Conservation (phyloP, 2,113 vertebrate species). For the Calidris pygmaea region DNA sequence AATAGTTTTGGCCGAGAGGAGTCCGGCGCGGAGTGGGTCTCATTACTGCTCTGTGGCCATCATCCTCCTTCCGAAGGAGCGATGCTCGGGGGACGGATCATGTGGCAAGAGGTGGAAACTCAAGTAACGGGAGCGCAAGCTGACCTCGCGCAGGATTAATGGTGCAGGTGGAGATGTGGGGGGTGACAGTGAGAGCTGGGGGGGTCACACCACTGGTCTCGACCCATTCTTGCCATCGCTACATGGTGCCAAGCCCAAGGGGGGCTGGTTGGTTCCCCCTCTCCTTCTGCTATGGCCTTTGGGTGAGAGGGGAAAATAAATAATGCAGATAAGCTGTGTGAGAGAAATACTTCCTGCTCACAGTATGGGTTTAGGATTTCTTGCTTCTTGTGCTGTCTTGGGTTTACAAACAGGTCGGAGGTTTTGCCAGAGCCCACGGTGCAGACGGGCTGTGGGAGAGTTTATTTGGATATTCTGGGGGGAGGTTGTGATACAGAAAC, state of each 20-base stretch:
- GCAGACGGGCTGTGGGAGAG: background rate
- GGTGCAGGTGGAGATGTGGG: background rate
- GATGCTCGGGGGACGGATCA: rapidly evolving
- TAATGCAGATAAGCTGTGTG: background rate
- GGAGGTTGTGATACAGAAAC: background rate
- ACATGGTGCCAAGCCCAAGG: rapidly evolving
- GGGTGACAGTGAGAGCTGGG: background rate
- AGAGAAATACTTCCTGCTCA: background rate
- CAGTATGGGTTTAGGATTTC: background rate
- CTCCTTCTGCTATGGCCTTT: rapidly evolving
- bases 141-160: background rate
- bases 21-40: rapidly evolving
- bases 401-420: background rate
- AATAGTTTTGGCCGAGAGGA: background rate
- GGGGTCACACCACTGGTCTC: background rate
- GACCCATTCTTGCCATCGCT: rapidly evolving
- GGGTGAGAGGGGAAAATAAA: background rate
- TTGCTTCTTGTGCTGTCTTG: background rate
- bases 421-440: background rate
- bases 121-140: rapidly evolving
- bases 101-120: background rate
- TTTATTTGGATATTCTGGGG: background rate
- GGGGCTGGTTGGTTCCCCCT: background rate
- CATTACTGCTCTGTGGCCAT: rapidly evolving
- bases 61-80: background rate